phyloP scores from a whole-genome alignment of 2,888 invertebrate species.

The Spatulosminthurus flaviceps region DNA sequence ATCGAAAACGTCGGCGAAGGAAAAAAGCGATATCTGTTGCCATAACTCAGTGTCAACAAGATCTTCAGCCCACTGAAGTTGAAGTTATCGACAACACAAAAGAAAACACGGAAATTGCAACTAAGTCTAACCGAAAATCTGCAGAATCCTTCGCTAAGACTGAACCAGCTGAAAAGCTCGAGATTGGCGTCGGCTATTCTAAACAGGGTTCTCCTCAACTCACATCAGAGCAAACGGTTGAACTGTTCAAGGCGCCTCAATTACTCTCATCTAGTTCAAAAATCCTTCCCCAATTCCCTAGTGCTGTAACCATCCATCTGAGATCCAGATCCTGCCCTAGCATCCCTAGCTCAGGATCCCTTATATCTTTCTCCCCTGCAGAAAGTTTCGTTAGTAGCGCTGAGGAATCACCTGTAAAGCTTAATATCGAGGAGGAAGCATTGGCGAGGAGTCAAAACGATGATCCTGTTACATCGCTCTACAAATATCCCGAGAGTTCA shows the following conservation, averaged over 20 bases:
- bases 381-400: neutral
- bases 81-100: no score
- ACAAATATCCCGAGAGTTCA: neutral
- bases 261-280: neutral
- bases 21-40: conserved; percentile 12
- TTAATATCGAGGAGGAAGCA: neutral
- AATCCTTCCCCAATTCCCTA: neutral
- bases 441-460: neutral
- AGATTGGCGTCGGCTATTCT: no score
- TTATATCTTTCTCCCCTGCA: neutral
- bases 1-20: neutral
- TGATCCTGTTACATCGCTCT: no score
- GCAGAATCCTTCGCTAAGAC: no score
- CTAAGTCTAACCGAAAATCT: neutral
- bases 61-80: no score
- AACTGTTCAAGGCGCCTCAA: neutral
- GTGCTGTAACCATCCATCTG: neutral
- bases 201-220: no score
- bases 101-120: neutral
- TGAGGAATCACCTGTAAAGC: neutral
- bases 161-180: no score
- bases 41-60: conserved; percentile 4
- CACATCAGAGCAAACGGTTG: neutral
- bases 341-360: neutral
- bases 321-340: neutral